Base-by-base conservation (phyloP, 1,140 invertebrate species). In the Hyposmocoma kahamanoa region DNA sequence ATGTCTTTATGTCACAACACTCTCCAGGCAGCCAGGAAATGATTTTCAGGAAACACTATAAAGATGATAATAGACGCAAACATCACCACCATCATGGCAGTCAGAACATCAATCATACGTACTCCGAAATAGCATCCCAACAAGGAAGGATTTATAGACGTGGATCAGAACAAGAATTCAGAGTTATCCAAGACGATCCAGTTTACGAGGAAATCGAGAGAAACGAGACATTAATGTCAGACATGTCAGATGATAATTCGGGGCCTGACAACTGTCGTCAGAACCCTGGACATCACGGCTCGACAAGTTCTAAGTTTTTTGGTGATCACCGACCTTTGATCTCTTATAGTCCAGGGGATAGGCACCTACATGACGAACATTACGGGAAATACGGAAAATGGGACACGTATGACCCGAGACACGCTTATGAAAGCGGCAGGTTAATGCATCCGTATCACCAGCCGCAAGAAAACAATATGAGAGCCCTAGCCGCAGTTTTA, bases 151-250 rank as follows among this genome's bases (percentile, higher is more conserved):
- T 80, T 34, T 87, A 87, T 38, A 46, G 88, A 39, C 78, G 84
- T 13, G 86, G 78, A 3, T 81, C 82, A 0, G 87, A 87, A 19
- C 70, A 74, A 21, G 80, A 87, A 39, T 86, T 84, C 48, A 57
- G 83, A 24, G 79, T 81, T 11, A 84, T 86, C 45, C 89, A 91
- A 54, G 92, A 93, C 59, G 93, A 94, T 63, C 93, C 93, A 0
- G 93, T 94, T 1, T 94, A 94, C 70, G 94, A 94, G 72, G 93
- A 94, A 65, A 94, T 94, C 36, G 93, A 94, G 60, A 87, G 92
- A 0, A 85, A 86, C 65, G 91, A 92, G 59, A 92, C 93, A 1
- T 88, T 93, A 43, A 91, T 92, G 47, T 93, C 92, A 0, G 93
- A 95, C 66, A 89, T 94, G 88, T 93, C 92, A 22, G 93, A 95